These are phyloP conservation scores for Tragelaphus buxtoni DNA, from an alignment of 2,113 vertebrate genomes.

Conservation along the genomic window DNA sequence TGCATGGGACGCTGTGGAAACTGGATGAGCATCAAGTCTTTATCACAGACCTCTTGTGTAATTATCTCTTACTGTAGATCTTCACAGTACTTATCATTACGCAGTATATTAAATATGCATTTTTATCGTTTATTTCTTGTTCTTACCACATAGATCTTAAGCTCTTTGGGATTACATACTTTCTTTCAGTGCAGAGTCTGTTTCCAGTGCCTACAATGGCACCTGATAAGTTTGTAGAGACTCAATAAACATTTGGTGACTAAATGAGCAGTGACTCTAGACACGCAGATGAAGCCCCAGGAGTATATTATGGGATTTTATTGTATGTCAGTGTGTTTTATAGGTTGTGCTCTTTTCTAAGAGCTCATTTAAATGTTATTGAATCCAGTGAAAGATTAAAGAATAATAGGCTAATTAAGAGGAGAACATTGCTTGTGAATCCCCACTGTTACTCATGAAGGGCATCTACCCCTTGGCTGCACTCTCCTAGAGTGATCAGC, in stretches of 20 bases:
- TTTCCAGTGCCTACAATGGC: neutral
- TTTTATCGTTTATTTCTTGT: neutral
- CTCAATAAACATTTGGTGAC: neutral
- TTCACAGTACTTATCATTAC: neutral
- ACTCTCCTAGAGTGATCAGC: neutral
- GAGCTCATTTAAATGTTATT: conserved; percentile 46
- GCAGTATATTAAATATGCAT: neutral
- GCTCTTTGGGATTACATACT: neutral
- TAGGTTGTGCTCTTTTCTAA: conserved; percentile 7
- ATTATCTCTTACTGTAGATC: neutral
- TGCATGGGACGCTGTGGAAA: neutral
- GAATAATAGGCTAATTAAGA: conserved; percentile 40
- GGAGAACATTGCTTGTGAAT: neutral
- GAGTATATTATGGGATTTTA: neutral
- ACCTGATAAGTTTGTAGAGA: neutral
- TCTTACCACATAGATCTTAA: neutral
- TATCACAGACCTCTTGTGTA: neutral
- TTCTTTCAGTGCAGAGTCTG: neutral
- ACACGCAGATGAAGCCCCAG: neutral
- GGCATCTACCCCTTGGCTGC: neutral
- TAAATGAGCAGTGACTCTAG: neutral
- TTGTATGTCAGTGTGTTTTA: conserved; percentile 5
- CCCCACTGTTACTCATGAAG: neutral
- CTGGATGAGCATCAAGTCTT: neutral
- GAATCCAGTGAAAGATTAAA: conserved; percentile 25